A percentile compares a stretch with the other conserved stretches of the same genome.
These are phyloP conservation scores for Epirrita christyi DNA, from an alignment of 2,888 invertebrate species.

Conservation along the genomic window DNA sequence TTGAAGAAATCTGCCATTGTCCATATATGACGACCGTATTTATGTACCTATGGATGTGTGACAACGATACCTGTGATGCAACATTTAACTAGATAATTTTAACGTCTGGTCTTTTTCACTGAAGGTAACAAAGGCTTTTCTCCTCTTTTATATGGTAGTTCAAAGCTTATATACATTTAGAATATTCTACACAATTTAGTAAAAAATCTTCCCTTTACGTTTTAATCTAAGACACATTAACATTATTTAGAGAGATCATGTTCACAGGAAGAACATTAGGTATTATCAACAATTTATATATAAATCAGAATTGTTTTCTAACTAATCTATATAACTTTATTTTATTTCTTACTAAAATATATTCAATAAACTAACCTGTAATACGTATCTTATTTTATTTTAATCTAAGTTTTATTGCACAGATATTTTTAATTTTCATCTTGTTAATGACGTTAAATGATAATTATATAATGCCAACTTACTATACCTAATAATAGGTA, in stretches of 20 bases:
- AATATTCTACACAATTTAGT: too few species aligned
- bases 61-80: too few species aligned
- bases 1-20: too few species aligned
- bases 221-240: conserved; percentile 10
- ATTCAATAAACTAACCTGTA: conserved; percentile 52
- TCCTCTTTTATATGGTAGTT: too few species aligned
- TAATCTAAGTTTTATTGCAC: conserved; percentile 26
- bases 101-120: too few species aligned
- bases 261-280: conserved; percentile 61
- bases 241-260: conserved; percentile 33
- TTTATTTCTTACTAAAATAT: conserved; percentile 50
- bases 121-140: too few species aligned
- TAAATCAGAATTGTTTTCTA: conserved; percentile 70
- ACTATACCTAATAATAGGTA: background rate
- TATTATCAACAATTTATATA: conserved; percentile 53
- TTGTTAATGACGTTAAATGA: background rate
- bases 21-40: too few species aligned
- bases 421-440: conserved; percentile 28
- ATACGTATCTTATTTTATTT: conserved; percentile 40
- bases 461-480: too few species aligned
- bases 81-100: too few species aligned
- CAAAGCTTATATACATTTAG: too few species aligned
- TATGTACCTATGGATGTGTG: too few species aligned
- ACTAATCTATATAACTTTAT: conserved; percentile 69
- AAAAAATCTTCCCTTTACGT: conserved; percentile 19